phyloP scores from a whole-genome alignment of 2,888 invertebrate species.

The Trachelus troglodyta region DNA sequence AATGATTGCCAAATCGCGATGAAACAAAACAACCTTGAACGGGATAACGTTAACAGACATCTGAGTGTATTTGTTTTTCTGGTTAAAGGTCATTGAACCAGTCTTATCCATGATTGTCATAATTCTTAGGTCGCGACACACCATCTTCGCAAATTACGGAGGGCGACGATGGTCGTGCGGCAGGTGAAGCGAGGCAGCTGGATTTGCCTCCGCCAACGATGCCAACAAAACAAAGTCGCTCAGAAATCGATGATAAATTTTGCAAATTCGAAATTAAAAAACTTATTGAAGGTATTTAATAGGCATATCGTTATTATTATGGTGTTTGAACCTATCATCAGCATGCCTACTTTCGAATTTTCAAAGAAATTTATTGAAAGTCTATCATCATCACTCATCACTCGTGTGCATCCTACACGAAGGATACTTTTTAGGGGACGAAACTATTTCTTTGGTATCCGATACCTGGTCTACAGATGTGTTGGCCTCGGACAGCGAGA shows the following conservation, averaged over 20 bases:
- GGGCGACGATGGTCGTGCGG: constrained; percentile 73
- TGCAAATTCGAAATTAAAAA: constrained; percentile 96
- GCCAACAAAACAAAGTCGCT: constrained; percentile 82
- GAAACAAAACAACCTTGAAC: too few species aligned
- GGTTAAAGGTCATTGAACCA: not conserved
- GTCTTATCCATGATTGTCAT: constrained; percentile 49
- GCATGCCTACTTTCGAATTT: not conserved
- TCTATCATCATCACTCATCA: constrained; percentile 11
- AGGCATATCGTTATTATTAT: not conserved
- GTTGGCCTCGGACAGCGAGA: constrained; percentile 95
- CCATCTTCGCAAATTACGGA: constrained; percentile 93
- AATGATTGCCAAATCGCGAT: too few species aligned
- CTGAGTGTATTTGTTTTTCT: too few species aligned
- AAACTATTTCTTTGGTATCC: constrained; percentile 95
- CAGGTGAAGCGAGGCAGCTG: constrained; percentile 58
- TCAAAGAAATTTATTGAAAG: not conserved
- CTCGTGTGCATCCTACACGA: constrained; percentile 23
- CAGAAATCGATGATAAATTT: constrained; percentile 98
- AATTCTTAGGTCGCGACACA: constrained; percentile 81
- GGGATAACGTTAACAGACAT: too few species aligned
- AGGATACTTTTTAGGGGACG: constrained; percentile 75
- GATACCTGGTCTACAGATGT: constrained; percentile 99
- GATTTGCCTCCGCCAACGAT: constrained; percentile 64
- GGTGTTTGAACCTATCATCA: not conserved
- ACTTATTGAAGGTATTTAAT: constrained; percentile 67